Base-by-base conservation (phyloP, 2,113 vertebrate genomes). In the human region DNA sequence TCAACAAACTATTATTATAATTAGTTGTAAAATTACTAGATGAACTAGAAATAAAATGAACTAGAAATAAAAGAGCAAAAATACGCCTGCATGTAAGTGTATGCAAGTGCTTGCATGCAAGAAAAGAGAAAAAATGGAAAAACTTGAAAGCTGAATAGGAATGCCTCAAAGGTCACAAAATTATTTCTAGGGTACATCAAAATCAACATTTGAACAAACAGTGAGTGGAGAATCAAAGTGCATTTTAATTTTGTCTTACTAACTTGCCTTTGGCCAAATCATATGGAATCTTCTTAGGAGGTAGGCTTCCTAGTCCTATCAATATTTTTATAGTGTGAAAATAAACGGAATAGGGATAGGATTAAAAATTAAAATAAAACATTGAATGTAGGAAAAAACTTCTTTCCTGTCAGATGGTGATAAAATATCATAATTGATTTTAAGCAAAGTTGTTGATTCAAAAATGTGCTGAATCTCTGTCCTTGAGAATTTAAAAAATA, bases 191-290 rank as follows among this genome's bases (percentile, higher is more conserved):
- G n/a, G 45, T 61, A 90, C 32, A 50, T 83, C 38, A 85, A 84
- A 96, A 78, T 66, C 32, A 90, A 20, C 80, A 75, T 70, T 72
- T 70, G 55, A 75, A 87, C 85, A 57, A 45, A 45, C 0, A 92
- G 32, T 57, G 35, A 96, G 40, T 23, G 45, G 50, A 25, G 38
- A 95, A 79, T 27, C 27, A 84, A 86, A 70, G 66, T 25, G 14
- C 27, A 89, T 85, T 89, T 89, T 23, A 85, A 48, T 80, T 89
- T 93, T 96, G 64, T 92, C 43, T 94, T 89, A 94, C n/a, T 78
- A 75, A 81, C 20, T 94, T 61, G 78, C 17, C 89, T 94, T 73
- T 94, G 91, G 35, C 40, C 55, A 95, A 96, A 89, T 81, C 73
- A 83, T 17, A 93, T 0, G 35, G 50, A 91, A 81, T 78, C 25